Conservation (phyloP, 2,797 vertebrate species). For the Apogon hyalosoma region DNA sequence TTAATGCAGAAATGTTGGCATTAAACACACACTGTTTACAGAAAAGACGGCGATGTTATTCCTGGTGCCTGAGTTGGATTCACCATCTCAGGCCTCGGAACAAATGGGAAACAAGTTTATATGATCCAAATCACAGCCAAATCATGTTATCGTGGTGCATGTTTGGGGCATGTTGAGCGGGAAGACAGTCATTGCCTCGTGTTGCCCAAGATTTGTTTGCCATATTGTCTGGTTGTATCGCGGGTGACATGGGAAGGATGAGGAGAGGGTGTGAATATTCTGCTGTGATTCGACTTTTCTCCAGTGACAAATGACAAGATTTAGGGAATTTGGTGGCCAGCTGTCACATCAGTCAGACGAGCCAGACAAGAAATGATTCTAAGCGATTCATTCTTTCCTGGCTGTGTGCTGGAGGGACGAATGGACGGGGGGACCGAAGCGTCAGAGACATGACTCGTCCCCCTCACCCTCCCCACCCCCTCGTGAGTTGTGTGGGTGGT, state of each 20-base stretch:
- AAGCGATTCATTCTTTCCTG: conserved; percentile 78
- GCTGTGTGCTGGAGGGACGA: conserved; percentile 63
- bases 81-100: neutral
- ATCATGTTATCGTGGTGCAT: conserved; percentile 4
- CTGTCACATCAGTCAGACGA: conserved; percentile 74
- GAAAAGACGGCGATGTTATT: too few species aligned
- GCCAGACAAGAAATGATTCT: conserved; percentile 70
- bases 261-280: conserved; percentile 14
- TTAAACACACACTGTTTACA: too few species aligned
- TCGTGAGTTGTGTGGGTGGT: conserved; percentile 26
- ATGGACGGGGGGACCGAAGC: conserved; percentile 45
- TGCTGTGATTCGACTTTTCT: conserved; percentile 55
- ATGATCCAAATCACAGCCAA: neutral
- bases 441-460: conserved; percentile 57
- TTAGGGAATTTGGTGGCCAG: conserved; percentile 72
- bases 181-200: conserved; percentile 11
- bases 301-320: conserved; percentile 71
- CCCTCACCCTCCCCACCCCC: conserved; percentile 17
- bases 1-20: too few species aligned
- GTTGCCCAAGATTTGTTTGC: conserved; percentile 50
- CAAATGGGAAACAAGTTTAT: conserved; percentile 31
- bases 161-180: neutral
- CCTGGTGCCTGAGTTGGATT: too few species aligned
- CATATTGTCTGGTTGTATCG: conserved; percentile 59
- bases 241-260: conserved; percentile 17